A percentile compares a stretch with the other conserved stretches of the same genome.
Conservation (phyloP, 2,888 invertebrate genomes). For the Geophilus truncorum region DNA sequence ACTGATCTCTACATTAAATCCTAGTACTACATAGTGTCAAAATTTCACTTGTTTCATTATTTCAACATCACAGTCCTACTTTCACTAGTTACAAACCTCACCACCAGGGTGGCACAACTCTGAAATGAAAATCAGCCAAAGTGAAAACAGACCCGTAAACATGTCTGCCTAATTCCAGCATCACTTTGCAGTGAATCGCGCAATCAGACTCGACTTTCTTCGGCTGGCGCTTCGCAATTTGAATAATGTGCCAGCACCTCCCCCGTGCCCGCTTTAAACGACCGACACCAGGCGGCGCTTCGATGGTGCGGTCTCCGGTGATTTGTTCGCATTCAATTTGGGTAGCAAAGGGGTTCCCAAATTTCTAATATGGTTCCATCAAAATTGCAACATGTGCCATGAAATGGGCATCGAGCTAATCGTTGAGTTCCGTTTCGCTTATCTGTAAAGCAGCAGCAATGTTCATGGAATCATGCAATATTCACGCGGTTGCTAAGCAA, state of each 20-base stretch:
- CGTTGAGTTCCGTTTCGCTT: slow-evolving; percentile 19
- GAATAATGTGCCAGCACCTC: not conserved
- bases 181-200: not conserved
- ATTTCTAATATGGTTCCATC: not conserved
- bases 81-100: too few relatives aligned
- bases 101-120: too few relatives aligned
- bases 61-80: too few relatives aligned
- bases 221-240: not conserved
- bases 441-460: slow-evolving; percentile 11
- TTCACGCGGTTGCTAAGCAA: slow-evolving; percentile 10
- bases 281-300: not conserved
- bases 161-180: not conserved
- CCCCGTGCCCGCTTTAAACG: not conserved
- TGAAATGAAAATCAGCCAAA: too few relatives aligned
- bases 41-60: too few relatives aligned
- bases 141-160: not conserved
- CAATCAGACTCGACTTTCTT: not conserved
- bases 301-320: not conserved
- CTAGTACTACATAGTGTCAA: too few relatives aligned
- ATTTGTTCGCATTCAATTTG: not conserved
- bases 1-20: too few relatives aligned
- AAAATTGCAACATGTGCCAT: not conserved
- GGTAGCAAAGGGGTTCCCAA: not conserved
- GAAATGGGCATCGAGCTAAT: slow-evolving; percentile 2
- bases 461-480: slow-evolving; percentile 14